Evolutionary conservation across 1,140 invertebrate genomes (phyloP), one percentile per base, ranked within the genome.

Genomic region (Zaprionus ghesquierei): DNA sequence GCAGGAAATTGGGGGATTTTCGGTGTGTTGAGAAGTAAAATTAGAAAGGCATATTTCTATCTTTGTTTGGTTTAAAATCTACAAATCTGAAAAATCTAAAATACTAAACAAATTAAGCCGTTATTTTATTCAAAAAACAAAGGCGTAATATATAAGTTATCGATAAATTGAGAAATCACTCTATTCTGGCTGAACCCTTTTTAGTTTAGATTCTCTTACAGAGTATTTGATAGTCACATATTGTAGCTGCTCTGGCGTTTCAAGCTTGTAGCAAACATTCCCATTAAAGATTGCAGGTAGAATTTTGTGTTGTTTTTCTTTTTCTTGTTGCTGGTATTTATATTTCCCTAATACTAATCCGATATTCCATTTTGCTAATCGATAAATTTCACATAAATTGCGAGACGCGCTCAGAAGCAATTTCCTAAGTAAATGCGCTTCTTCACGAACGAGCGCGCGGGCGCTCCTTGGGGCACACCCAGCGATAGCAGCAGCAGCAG

Each of bases 301-400:
- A 33, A 46, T 56, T 46, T 22, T n/a, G 20, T 33, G 29, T 22
- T 20, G 20, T 49, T 35, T 55, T 64, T n/a, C 20, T 25, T 49
- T 2, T 38, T 44, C 10, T 53, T 69, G 29, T 12, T 6, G 31
- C 10, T n/a, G 10, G 6, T 46, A 3, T 29, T 18, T 27, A 22
- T n/a, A 22, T 38, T 22, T 27, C 13, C n/a, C 51, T 25, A 33
- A 33, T 54, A 56, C 60, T 27, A 33, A 41, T 56, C 46, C 46
- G 73, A 66, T 54, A 76, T 81, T 82, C 71, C 69, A 74, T 77
- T 89, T 82, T 59, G 72, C 76, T 60, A 87, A 86, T 87, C 81
- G 63, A 89, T 89, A 79, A 89, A 77, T 87, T 82, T 87, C 58
- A 81, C 74, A 87, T 84, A 66, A 84, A 84, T 87, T 61, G 71